phyloP scores from a whole-genome alignment of 2,888 invertebrate genomes.

The Morinoia aosen region DNA sequence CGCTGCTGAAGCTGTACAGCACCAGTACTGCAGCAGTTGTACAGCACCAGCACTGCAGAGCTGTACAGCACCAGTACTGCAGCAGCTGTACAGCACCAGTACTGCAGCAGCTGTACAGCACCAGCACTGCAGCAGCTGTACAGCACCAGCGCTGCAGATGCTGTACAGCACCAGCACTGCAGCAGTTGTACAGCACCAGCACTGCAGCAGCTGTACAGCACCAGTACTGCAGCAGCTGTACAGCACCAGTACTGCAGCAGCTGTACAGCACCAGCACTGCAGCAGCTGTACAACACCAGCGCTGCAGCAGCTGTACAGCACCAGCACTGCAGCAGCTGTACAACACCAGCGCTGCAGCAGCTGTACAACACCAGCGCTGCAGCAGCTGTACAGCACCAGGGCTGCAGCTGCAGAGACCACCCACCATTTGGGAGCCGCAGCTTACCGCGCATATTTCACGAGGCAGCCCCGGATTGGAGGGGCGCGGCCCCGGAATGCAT shows the following conservation, averaged over 20 bases:
- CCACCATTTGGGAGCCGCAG: background rate
- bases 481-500: background rate
- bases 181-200: background rate
- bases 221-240: background rate
- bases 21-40: background rate
- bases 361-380: background rate
- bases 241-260: background rate
- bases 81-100: background rate
- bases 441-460: slow-evolving; percentile 30
- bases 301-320: background rate
- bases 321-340: background rate
- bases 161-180: background rate
- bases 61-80: background rate
- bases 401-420: background rate
- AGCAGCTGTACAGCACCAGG: background rate
- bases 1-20: background rate
- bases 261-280: background rate
- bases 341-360: background rate
- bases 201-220: background rate
- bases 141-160: background rate
- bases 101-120: background rate
- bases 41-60: background rate
- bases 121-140: background rate
- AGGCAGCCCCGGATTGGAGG: background rate
- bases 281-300: background rate